Base-by-base conservation (phyloP, 2,113 vertebrate genomes). In the Steatornis caripensis region DNA sequence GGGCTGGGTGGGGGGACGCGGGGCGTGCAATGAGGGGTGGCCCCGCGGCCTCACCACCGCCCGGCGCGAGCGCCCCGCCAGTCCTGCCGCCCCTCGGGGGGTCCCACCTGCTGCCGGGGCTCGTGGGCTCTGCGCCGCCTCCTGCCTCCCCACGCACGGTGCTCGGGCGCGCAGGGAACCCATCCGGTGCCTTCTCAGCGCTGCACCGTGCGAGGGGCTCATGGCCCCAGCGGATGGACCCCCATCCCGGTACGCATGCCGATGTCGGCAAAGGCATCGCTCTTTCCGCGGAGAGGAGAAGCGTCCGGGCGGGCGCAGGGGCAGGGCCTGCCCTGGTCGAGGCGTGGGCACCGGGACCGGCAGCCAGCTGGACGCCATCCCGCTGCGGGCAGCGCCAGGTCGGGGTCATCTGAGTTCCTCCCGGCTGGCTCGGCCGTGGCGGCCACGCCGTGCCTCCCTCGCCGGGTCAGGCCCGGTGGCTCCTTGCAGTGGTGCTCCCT, bases 351-450 rank as follows among this genome's bases (percentile, higher is more conserved):
- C 11, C 0, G 3, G 74, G 41, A 72, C 83, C 5, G 6, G 26
- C 2, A 3, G 95, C 95, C 95, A 90, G 91, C 88, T 86, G 95
- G 95, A 75, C 9, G 18, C 66, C 1, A 1, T 65, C 90, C 76
- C 32, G 1, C 76, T 1, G 34, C 13, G 7, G 76, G 55, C 90
- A 90, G 60, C 4, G 7, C 10, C 5, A 48, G 48, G 23, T 54
- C 36, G 1, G 60, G 93, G 84, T 89, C 91, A 95, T 37, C 76
- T 3, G 20, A 11, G 90, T 66, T 86, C 65, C 80, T 83, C 30
- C 1, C 0, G 39, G 46, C 71, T 21, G 15, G 13, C 61, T 55
- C 37, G 9, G 57, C 58, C 11, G 3, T n/a, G n/a, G n/a, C n/a
- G n/a, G n/a, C n/a, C n/a, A n/a, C 24, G 0, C 64, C 2, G 11